Percentiles rank a stretch among this genome's conserved stretches.
Conservation (phyloP, 2,888 invertebrate genomes). For the Allolobophora icterica region DNA sequence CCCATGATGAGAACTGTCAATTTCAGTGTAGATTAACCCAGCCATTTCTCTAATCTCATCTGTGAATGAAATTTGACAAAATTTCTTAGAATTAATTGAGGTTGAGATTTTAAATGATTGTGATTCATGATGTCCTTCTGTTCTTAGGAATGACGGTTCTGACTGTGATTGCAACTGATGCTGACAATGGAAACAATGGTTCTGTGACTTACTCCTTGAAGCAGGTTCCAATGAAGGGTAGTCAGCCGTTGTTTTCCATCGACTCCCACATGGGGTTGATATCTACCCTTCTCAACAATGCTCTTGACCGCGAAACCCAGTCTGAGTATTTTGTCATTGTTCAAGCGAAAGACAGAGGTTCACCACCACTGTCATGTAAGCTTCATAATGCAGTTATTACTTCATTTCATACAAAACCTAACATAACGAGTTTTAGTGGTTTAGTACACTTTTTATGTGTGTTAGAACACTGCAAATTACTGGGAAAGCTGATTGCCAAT, state of each 20-base stretch:
- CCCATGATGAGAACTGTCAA: too few relatives aligned
- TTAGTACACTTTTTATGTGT: too few relatives aligned
- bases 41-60: background rate
- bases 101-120: background rate
- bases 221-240: constrained; percentile 49
- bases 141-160: constrained; percentile 72
- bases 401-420: too few relatives aligned
- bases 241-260: constrained; percentile 51
- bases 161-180: constrained; percentile 97
- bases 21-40: background rate
- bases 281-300: constrained; percentile 52
- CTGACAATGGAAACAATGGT: constrained; percentile 93
- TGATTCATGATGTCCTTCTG: background rate
- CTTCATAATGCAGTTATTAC: background rate
- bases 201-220: constrained; percentile 62
- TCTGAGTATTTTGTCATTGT: constrained; percentile 82
- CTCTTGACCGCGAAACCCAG: constrained; percentile 57
- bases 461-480: too few relatives aligned
- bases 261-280: constrained; percentile 57
- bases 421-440: too few relatives aligned
- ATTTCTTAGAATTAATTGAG: background rate
- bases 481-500: too few relatives aligned
- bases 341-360: constrained; percentile 80
- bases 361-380: constrained; percentile 48
- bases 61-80: background rate